Evolutionary conservation across 1,140 invertebrate genomes (phyloP).

Genomic region (Apolygus lucorum): DNA sequence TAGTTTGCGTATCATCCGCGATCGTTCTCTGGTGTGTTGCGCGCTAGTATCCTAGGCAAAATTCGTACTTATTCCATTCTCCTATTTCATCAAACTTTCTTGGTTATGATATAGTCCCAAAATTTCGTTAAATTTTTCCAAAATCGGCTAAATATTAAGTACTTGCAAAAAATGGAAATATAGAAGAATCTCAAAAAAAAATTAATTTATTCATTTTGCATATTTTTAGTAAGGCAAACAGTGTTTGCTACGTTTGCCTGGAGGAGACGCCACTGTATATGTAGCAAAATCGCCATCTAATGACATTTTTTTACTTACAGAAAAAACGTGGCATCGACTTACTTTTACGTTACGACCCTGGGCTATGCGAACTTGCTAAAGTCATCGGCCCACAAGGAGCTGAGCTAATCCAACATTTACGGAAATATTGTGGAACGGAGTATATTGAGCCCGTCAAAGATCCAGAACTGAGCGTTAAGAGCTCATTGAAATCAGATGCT

Average conservation of each 20-base stretch:
- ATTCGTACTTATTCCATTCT: too few species aligned
- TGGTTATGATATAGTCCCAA: too few species aligned
- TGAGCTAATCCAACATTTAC: neutral
- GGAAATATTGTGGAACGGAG: neutral
- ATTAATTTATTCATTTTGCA: too few species aligned
- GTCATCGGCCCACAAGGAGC: neutral
- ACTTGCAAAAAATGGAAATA: neutral
- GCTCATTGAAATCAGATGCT: neutral
- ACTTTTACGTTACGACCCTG: slow-evolving; percentile 12
- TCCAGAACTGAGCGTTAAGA: neutral
- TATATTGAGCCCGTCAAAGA: neutral
- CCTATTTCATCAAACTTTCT: too few species aligned
- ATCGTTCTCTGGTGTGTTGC: too few species aligned
- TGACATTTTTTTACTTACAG: neutral
- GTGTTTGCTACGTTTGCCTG: too few species aligned
- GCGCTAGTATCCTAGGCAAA: too few species aligned
- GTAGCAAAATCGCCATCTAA: neutral
- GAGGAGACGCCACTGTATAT: too few species aligned
- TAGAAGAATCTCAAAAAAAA: too few species aligned
- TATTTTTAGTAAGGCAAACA: too few species aligned
- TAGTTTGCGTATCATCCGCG: too few species aligned
- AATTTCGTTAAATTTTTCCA: neutral
- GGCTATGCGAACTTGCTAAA: neutral
- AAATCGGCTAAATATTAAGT: neutral
- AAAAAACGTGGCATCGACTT: slow-evolving; percentile 8